Evolutionary conservation across 2,888 invertebrate genomes (phyloP), one percentile per base, ranked within the genome.

Genomic region (Thera britannica): DNA sequence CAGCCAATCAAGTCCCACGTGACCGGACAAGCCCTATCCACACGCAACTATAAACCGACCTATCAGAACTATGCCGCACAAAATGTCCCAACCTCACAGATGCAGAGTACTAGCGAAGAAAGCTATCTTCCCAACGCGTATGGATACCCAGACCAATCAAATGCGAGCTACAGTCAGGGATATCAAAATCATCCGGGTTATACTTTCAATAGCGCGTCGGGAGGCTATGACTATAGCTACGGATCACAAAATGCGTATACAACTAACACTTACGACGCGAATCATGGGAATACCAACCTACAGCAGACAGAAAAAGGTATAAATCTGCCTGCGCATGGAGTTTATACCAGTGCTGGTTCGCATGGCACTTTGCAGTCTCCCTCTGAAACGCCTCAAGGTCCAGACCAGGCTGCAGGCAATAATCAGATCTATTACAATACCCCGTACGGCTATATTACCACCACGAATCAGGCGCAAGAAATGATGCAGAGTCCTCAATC

Each of bases 121-220:
- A 81, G 58, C n/a, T 80, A 79, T 67, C 83, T 82, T 5, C 75
- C 77, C 36, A 79, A 67, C 23, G 61, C 79, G 2, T 86, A 81
- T 57, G 67, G 77, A 0, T 83, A 83, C 62, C 68, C 77, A 6
- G 83, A 87, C 48, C 84, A 85, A 68, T 67, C 80, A 1, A 83
- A 77, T 44, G 70, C 77, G 1, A 85, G 75, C 71, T 88, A 85
- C 72, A 78, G 77, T 2, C 89, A 88, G 66, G 83, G 81, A 36
- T 92, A 86, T 71, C 93, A 94, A 77, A 94, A 93, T 64, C 96
- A 96, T 82, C 95, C 95, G 3, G 96, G 95, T 55, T 96, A 96
- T 76, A 91, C 92, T 6, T 96, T 84, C 74, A 95, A 96, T 78
- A 74, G 91, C 0, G 80, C 89, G 0, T 94, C 94, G 0, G 95